Percentiles rank a stretch among this genome's conserved stretches.
phyloP scores from a whole-genome alignment of 2,888 invertebrate genomes.

The Hyposoter dolosus region DNA sequence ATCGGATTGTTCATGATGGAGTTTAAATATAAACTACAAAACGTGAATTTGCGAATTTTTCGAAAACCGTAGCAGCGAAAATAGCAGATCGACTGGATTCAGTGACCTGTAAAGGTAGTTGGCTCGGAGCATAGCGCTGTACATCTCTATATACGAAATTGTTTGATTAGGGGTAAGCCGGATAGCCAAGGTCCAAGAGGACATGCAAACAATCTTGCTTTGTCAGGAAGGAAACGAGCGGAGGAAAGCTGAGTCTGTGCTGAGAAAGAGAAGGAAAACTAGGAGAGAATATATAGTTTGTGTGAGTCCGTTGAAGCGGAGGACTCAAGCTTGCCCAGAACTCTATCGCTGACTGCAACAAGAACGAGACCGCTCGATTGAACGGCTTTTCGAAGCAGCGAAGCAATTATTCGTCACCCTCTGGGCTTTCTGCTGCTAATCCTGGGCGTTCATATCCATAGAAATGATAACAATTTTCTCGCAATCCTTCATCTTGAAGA shows the following conservation, averaged over 20 bases:
- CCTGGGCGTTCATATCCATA: background rate
- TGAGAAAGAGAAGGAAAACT: background rate
- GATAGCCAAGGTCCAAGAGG: background rate
- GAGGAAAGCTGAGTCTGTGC: background rate
- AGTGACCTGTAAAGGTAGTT: background rate
- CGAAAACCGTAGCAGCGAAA: background rate
- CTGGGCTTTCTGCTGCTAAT: conserved; percentile 38
- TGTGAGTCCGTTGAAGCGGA: conserved; percentile 11
- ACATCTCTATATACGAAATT: background rate
- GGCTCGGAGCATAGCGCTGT: background rate
- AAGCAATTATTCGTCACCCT: conserved; percentile 60
- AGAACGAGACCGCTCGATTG: conserved; percentile 54
- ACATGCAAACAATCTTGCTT: conserved; percentile 1
- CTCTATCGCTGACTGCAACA: conserved; percentile 28
- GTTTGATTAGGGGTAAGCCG: background rate
- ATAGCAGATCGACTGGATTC: background rate
- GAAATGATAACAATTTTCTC: conserved; percentile 5
- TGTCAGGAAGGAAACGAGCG: background rate
- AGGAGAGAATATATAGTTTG: conserved; percentile 2
- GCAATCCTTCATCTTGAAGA: conserved; percentile 20
- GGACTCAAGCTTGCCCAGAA: conserved; percentile 11
- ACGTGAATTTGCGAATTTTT: background rate
- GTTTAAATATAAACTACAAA: background rate
- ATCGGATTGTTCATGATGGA: background rate
- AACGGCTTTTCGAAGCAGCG: conserved; percentile 45